Percentiles rank a stretch among this genome's conserved stretches.
phyloP scores from a whole-genome alignment of 2,888 invertebrate species.

The Parnassius mnemosyne region DNA sequence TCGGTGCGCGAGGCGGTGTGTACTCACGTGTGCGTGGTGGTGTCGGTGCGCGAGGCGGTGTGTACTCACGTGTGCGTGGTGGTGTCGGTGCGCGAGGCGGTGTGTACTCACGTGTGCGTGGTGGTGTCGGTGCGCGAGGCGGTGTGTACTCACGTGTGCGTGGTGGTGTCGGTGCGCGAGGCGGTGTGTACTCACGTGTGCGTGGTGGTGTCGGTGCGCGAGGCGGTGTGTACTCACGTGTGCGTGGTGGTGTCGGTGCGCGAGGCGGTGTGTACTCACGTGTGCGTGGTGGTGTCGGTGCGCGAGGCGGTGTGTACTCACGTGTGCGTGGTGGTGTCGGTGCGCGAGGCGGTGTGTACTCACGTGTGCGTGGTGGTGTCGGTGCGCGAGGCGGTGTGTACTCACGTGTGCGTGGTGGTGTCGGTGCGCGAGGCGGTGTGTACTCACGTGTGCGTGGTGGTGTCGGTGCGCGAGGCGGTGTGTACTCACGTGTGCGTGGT shows the following conservation, averaged over 20 bases:
- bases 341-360: not conserved
- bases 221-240: not conserved
- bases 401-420: not conserved
- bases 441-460: slow-evolving; percentile 59
- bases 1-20: too few relatives aligned
- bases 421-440: not conserved
- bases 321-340: too few relatives aligned
- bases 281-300: not conserved
- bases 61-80: too few relatives aligned
- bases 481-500: too few relatives aligned
- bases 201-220: not conserved
- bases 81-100: too few relatives aligned
- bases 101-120: too few relatives aligned
- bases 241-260: not conserved
- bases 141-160: too few relatives aligned
- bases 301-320: not conserved
- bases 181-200: not conserved
- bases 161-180: not conserved
- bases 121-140: not conserved
- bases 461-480: slow-evolving; percentile 85
- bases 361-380: not conserved
- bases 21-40: too few relatives aligned
- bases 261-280: not conserved
- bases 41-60: too few relatives aligned
- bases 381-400: not conserved